Conservation (phyloP, 1,140 invertebrate genomes). For the Agrypnia vestita region DNA sequence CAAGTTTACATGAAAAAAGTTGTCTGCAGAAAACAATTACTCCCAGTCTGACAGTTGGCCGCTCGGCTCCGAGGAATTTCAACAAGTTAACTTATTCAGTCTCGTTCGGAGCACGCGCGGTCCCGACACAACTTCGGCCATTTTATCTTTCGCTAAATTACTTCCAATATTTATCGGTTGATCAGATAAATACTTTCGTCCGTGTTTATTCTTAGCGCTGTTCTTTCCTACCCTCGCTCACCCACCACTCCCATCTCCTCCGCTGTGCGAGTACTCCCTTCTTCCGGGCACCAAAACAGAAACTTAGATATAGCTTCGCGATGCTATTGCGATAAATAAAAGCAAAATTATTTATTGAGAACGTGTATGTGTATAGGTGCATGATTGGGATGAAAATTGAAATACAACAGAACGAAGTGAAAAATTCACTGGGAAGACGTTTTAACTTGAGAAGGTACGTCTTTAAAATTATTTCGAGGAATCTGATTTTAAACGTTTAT, state of each 20-base stretch:
- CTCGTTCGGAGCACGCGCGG: background rate
- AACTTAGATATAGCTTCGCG: constrained; percentile 19
- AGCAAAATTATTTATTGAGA: constrained; percentile 16
- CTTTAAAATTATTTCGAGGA: too few relatives aligned
- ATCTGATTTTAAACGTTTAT: too few relatives aligned
- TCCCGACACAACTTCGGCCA: background rate
- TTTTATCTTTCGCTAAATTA: constrained; percentile 44
- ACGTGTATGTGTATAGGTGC: background rate
- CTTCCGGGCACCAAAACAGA: constrained; percentile 12
- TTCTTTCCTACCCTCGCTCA: too few relatives aligned
- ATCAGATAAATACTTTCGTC: constrained; percentile 45
- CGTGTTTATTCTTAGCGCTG: constrained; percentile 25
- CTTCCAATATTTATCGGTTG: constrained; percentile 38
- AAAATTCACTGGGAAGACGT: too few relatives aligned
- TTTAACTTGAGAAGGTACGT: too few relatives aligned
- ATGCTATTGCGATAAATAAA: constrained; percentile 1
- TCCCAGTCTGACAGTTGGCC: constrained; percentile 17
- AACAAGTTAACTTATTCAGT: background rate
- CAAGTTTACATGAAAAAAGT: constrained; percentile 23
- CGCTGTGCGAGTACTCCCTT: background rate
- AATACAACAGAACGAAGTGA: too few relatives aligned
- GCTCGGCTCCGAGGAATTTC: constrained; percentile 9
- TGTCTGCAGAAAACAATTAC: constrained; percentile 29
- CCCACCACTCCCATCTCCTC: background rate
- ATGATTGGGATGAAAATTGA: background rate